Evolutionary conservation across 2,888 invertebrate genomes (phyloP).

Genomic region (Lymantria dispar): DNA sequence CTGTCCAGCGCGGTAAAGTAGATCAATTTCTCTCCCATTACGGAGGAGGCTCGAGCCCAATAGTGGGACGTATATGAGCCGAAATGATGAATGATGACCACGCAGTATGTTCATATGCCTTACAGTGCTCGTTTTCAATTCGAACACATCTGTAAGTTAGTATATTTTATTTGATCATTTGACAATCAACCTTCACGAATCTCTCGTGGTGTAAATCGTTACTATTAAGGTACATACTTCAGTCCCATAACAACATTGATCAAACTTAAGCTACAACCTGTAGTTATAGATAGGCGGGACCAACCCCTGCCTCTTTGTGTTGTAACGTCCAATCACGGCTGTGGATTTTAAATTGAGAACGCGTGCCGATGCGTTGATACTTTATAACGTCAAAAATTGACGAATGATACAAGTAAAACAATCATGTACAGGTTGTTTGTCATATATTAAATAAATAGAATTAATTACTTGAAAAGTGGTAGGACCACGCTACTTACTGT

Average conservation of each 20-base stretch:
- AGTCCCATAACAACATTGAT: conserved; percentile 40
- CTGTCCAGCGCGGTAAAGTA: too few relatives aligned
- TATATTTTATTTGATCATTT: conserved; percentile 27
- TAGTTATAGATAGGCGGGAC: conserved; percentile 45
- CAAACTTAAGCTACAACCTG: conserved; percentile 45
- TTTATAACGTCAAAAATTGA: conserved; percentile 62
- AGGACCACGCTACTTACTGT: too few relatives aligned
- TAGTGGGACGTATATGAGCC: too few relatives aligned
- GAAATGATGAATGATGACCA: too few relatives aligned
- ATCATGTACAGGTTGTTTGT: too few relatives aligned
- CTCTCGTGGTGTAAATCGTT: conserved; percentile 18
- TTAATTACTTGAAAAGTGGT: too few relatives aligned
- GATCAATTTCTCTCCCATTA: too few relatives aligned
- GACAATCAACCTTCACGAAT: conserved; percentile 9
- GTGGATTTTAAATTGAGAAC: conserved; percentile 55
- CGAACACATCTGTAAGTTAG: background rate
- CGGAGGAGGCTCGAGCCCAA: too few relatives aligned
- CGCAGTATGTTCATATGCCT: too few relatives aligned
- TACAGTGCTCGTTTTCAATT: too few relatives aligned
- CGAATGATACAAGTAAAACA: conserved; percentile 40
- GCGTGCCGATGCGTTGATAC: conserved; percentile 65
- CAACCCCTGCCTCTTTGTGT: conserved; percentile 25
- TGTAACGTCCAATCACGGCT: conserved; percentile 48
- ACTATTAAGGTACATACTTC: conserved; percentile 18
- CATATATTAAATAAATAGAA: background rate